Base-by-base conservation (phyloP, 2,797 vertebrate genomes). In the Acrocephalus scirpaceus region DNA sequence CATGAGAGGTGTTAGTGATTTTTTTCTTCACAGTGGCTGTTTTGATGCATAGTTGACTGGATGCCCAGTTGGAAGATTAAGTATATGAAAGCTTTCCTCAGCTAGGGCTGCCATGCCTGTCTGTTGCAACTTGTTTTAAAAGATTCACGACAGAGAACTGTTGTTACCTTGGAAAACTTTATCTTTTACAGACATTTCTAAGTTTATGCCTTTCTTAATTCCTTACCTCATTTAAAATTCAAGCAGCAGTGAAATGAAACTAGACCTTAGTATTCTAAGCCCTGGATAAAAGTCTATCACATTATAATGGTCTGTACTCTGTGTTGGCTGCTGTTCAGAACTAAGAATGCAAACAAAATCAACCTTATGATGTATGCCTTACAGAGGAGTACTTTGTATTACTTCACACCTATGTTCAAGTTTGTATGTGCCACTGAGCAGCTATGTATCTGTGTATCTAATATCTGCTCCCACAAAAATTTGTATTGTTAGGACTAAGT, bases 21-120 rank as follows among this genome's bases (percentile, higher is more conserved):
- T 96, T 90, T 94, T 95, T 92, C 57, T 61, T 61, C 91, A 62
- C 40, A 92, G 65, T 95, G 88, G 69, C 86, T 84, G 85, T 95
- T 97, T 97, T 97, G 97, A 98, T 97, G 77, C 92, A 96, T 97
- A 98, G 92, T 98, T 98, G 98, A 98, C 93, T 97, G 90, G 54
- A 86, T 95, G 97, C 97, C 97, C 96, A 95, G 86, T 76, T 95
- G 88, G 93, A 94, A 97, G 96, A 97, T 98, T 97, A 97, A 95
- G 86, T 84, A 56, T 96, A 88, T 91, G 87, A 97, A 97, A 97
- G 95, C 93, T 98, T 95, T 97, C 88, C 88, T 95, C 90, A 97
- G 87, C 57, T 73, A 13, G 16, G 65, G 62, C 83, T 96, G 86
- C 75, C 61, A 53, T 88, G 72, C 65, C 74, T 94, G 76, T 95